Evolutionary conservation across 2,888 invertebrate genomes (phyloP).

Genomic region (Drosophila borealis): DNA sequence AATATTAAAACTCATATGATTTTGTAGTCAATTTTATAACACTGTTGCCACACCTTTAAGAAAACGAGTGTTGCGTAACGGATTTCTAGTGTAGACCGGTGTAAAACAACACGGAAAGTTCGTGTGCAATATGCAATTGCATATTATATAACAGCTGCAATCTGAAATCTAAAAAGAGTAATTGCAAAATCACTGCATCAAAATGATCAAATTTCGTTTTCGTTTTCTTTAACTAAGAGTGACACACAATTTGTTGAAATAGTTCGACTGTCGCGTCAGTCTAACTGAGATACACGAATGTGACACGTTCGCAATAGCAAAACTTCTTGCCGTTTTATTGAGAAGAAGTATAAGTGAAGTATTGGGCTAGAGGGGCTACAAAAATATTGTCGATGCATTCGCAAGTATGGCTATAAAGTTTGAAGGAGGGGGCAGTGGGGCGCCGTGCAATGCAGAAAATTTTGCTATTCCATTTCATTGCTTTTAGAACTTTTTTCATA

Average conservation of each 20-base stretch:
- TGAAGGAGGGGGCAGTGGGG: background rate
- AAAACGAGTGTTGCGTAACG: background rate
- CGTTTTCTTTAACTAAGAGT: slow-evolving; percentile 15
- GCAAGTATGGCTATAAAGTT: background rate
- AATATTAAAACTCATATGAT: too few species aligned
- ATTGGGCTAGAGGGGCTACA: background rate
- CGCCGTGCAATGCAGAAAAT: slow-evolving; percentile 23
- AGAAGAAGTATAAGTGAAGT: background rate
- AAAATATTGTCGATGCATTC: slow-evolving; percentile 15
- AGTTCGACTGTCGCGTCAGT: slow-evolving; percentile 18
- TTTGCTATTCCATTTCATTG: slow-evolving; percentile 37
- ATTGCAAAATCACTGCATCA: slow-evolving; percentile 20
- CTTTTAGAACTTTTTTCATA: slow-evolving; percentile 19
- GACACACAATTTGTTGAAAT: slow-evolving; percentile 53
- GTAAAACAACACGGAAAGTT: slow-evolving; percentile 7
- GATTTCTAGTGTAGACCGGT: background rate
- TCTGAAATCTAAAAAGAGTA: slow-evolving; percentile 6
- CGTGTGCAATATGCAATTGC: background rate
- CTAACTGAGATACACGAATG: slow-evolving; percentile 9
- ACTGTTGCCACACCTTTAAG: background rate
- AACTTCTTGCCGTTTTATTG: slow-evolving; percentile 34
- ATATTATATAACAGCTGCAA: slow-evolving; percentile 6
- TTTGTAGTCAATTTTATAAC: too few species aligned
- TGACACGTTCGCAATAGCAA: slow-evolving; percentile 31
- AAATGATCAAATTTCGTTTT: slow-evolving; percentile 22